Conservation (phyloP, 2,888 invertebrate species). For the Polydrusus cervinus region DNA sequence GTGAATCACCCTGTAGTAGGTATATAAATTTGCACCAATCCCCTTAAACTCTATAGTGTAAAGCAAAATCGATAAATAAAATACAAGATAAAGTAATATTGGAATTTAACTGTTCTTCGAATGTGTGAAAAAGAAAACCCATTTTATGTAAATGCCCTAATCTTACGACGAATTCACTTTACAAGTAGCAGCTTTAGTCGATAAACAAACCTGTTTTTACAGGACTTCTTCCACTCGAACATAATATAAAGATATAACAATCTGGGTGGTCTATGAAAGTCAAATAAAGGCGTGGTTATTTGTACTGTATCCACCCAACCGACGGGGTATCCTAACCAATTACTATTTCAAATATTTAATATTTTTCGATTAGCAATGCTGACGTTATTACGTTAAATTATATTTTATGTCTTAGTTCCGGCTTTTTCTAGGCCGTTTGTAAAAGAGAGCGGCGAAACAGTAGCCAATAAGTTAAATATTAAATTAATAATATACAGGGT, state of each 20-base stretch:
- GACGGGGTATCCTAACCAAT: constrained; percentile 17
- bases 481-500: too few relatives aligned
- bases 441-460: neutral
- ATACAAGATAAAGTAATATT: neutral
- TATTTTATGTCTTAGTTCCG: constrained; percentile 13
- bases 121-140: constrained; percentile 1
- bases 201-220: neutral
- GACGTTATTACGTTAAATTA: constrained; percentile 19
- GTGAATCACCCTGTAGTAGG: too few relatives aligned
- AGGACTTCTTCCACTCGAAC: neutral
- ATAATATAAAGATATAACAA: constrained; percentile 6
- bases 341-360: constrained; percentile 38
- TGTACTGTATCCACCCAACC: constrained; percentile 21
- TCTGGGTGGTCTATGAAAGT: constrained; percentile 17
- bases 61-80: too few relatives aligned
- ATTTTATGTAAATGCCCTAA: constrained; percentile 7
- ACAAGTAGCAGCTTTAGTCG: neutral
- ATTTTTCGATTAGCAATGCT: constrained; percentile 34
- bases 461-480: neutral
- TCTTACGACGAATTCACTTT: constrained; percentile 1
- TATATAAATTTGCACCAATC: too few relatives aligned
- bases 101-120: neutral
- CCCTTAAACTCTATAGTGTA: too few relatives aligned
- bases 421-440: constrained; percentile 7
- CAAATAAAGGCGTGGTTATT: constrained; percentile 34